A percentile compares a stretch with the other conserved stretches of the same genome.
These are phyloP conservation scores for Proterorhinus semilunaris DNA, from an alignment of 2,113 vertebrate genomes.

Conservation along the genomic window DNA sequence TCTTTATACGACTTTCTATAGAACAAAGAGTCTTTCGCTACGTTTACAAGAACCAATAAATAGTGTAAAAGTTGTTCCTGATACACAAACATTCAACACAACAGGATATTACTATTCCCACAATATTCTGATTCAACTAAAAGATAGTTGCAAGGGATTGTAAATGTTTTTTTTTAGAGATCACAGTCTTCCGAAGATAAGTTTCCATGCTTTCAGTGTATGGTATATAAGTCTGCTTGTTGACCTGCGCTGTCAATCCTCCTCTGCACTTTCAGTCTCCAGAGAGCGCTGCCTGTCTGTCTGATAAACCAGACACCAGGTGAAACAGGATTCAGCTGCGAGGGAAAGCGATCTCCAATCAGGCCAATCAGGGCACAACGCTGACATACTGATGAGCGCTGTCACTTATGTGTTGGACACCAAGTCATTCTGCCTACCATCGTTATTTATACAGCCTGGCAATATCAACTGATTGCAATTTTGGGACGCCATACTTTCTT, in stretches of 20 bases:
- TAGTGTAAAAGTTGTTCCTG: too few relatives aligned
- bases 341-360: slow-evolving; percentile 65
- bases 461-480: slow-evolving; percentile 74
- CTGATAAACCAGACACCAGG: slow-evolving; percentile 59
- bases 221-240: slow-evolving; percentile 19
- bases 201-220: slow-evolving; percentile 20
- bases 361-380: slow-evolving; percentile 60
- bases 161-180: background rate
- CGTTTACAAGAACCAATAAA: too few relatives aligned
- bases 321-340: slow-evolving; percentile 57
- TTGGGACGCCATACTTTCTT: slow-evolving; percentile 56
- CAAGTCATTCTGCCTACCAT: slow-evolving; percentile 46
- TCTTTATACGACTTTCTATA: too few relatives aligned
- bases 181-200: slow-evolving; percentile 2
- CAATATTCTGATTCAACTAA: background rate
- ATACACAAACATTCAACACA: background rate
- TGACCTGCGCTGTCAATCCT: slow-evolving; percentile 56
- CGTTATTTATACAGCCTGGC: slow-evolving; percentile 60
- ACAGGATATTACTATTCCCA: background rate
- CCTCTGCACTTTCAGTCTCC: slow-evolving; percentile 43
- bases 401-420: slow-evolving; percentile 66
- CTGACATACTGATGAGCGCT: slow-evolving; percentile 72
- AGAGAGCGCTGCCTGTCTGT: slow-evolving; percentile 42
- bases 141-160: background rate
- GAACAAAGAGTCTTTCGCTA: too few relatives aligned